Base-by-base conservation (phyloP, 2,797 vertebrate species). In the Borostomias antarcticus region DNA sequence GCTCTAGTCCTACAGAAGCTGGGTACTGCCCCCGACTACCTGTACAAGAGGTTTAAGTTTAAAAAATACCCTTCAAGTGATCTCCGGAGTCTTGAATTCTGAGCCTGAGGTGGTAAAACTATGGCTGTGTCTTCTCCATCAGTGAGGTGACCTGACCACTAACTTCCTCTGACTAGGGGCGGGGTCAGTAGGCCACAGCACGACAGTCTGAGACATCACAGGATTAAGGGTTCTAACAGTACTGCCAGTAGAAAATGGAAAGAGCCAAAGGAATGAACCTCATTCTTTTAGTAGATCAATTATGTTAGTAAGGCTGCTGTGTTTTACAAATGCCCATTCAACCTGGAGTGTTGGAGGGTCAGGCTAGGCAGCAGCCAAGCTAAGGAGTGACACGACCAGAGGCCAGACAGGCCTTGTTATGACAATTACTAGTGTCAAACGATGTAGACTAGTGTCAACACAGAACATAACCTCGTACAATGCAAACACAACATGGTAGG, bases 11-110 rank as follows among this genome's bases (percentile, higher is more conserved):
- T 25, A 23, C 33, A 25, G 57, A n/a, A 47, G 5, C 3, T 51
- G 82, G 77, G 76, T 82, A 81, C 78, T 60, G 75, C 32, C 68
- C 73, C 67, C 17, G 73, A 76, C 60, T 62, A 66, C 76, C 82
- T 88, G 87, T 87, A 89, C 86, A n/a, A n/a, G n/a, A 84, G 84
- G 73, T 82, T 56, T 62, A 64, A 75, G 81, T 83, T 25, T 68
- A 74, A 72, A 79, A 66, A 25, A 82, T 70, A 76, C 61, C 58
- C 57, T 64, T 71, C 68, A 79, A 70, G 79, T 73, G 25, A 52
- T 43, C 25, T 21, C 32, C 7, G 11, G 5, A 25, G 19, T 21
- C 48, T 65, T 47, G 15, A 52, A 81, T 69, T 37, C 5, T 67
- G 78, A 74, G 83, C 87, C 88, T 90, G 86, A 89, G 83, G 73